Evolutionary conservation across 1,140 invertebrate genomes (phyloP), one percentile per base, ranked within the genome.

Genomic region (Listronotus bonariensis): DNA sequence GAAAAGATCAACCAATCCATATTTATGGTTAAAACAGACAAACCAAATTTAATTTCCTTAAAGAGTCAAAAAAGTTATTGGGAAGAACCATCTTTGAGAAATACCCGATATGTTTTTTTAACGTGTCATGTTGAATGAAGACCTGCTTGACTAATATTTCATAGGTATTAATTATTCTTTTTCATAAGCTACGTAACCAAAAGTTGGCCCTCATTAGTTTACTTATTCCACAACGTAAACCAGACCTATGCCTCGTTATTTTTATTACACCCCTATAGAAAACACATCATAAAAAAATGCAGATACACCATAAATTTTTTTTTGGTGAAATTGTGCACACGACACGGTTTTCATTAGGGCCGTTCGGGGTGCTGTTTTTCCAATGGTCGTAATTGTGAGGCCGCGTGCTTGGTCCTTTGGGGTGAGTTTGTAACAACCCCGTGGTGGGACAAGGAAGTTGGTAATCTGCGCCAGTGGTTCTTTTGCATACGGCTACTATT

Each of bases 321-420:
- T 46, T 41, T n/a, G 32, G 49, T 14, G 14, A 63, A 63, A 55
- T 38, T 55, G 60, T 38, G 40, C 60, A 55, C 60, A 55, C 60
- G 60, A 63, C 60, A 63, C 14, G 41, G 60, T 54, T 63, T 63
- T 63, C 60, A 63, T 63, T 63, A 63, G 60, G 15, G 41, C 40
- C 42, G 52, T 51, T 14, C 3, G 59, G 51, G 36, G 48, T 17
- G 14, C 18, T n/a, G 31, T 40, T 45, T 63, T 63, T 63, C n/a
- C 60, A 63, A 63, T 54, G 51, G 60, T 48, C 41, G 36, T 63
- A 63, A 63, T 63, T 63, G 60, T 55, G 40, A 54, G 32, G 49
- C 60, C 60, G 60, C 60, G 60, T 63, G 60, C 40, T 46, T 55
- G 18, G 43, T 32, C 31, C 49, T 38, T 55, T 55, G 40, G 60